Conservation (phyloP, 2,797 vertebrate species). For the Falco naumanni region DNA sequence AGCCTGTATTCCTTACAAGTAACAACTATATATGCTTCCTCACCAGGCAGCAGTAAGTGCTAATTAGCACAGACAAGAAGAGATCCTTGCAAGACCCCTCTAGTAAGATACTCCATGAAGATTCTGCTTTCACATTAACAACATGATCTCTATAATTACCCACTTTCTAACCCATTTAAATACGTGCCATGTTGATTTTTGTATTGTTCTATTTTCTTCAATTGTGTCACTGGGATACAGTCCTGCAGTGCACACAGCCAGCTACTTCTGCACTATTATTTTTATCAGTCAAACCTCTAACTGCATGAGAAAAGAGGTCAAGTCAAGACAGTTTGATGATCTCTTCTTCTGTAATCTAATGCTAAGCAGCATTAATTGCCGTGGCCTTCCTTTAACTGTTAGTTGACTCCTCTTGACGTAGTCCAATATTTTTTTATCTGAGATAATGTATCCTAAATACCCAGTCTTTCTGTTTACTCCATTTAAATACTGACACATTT, state of each 20-base stretch:
- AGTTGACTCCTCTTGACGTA: not conserved
- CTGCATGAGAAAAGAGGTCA: conserved; percentile 25
- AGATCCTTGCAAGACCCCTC: conserved; percentile 32
- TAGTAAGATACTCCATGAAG: conserved; percentile 17
- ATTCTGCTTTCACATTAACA: conserved; percentile 38
- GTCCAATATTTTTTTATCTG: not conserved
- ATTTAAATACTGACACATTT: not conserved
- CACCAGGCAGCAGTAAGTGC: conserved; percentile 36
- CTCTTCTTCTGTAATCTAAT: conserved; percentile 55
- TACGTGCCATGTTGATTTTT: conserved; percentile 50
- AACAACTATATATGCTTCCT: not conserved
- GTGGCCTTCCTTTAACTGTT: conserved; percentile 27
- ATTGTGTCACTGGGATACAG: not conserved
- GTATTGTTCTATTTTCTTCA: conserved; percentile 12
- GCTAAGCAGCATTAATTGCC: conserved; percentile 48
- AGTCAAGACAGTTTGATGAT: conserved; percentile 31
- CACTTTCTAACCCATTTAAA: conserved; percentile 58
- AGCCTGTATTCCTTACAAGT: not conserved
- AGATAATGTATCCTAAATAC: not conserved
- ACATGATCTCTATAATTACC: conserved; percentile 26
- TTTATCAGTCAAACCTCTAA: conserved; percentile 43
- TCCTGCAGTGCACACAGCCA: not conserved
- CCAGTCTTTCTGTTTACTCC: not conserved
- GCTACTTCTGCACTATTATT: conserved; percentile 30
- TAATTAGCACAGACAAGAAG: conserved; percentile 35